Evolutionary conservation across 2,888 invertebrate genomes (phyloP), one percentile per base, ranked within the genome.

Genomic region (Timema podura): DNA sequence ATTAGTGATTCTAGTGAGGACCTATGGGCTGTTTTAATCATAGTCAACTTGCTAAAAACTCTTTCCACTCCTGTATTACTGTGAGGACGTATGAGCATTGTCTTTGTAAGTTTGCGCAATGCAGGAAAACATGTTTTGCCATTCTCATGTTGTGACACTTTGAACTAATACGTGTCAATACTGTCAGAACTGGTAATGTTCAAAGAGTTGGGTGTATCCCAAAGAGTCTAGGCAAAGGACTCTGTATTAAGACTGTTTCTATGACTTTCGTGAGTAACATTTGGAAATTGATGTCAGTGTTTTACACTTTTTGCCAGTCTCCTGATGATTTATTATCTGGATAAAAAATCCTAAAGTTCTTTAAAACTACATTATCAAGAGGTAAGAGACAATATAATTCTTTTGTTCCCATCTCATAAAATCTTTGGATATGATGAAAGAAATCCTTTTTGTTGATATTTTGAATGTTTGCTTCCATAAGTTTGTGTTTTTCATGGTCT

Each of bases 11-110:
- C 7, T 44, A 68, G 11, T 6, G 54, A 54, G 15, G 16, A 57
- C 13, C 57, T 13, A 47, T 54, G 68, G 6, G 54, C n/a, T n/a
- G 68, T 68, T 15, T 57, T 68, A 8, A 68, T 68, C 13, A 68
- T 30, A n/a, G 30, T 30, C 6, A 57, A 13, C 16, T 54, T 15
- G 54, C 68, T 68, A 15, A 68, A 68, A 44, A 45, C 57, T 6
- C 59, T 44, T 45, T 59, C 59, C 9, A 68, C 68, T 16, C 59
- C 30, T 6, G 68, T 57, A 57, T 68, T 68, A 47, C 68, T 68
- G 46, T 68, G 68, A n/a, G 59, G 68, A 8, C 51, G 9, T 57
- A 68, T 68, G 7, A 59, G 44, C 45, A 59, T 51, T 46, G 68
- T 30, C 46, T 59, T 68, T 15, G 68, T 57, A 10, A 59, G 45